Percentiles rank a stretch among this genome's conserved stretches.
Evolutionary conservation across 2,797 vertebrate genomes (phyloP).

Genomic region (Bryconaethiops microstoma): DNA sequence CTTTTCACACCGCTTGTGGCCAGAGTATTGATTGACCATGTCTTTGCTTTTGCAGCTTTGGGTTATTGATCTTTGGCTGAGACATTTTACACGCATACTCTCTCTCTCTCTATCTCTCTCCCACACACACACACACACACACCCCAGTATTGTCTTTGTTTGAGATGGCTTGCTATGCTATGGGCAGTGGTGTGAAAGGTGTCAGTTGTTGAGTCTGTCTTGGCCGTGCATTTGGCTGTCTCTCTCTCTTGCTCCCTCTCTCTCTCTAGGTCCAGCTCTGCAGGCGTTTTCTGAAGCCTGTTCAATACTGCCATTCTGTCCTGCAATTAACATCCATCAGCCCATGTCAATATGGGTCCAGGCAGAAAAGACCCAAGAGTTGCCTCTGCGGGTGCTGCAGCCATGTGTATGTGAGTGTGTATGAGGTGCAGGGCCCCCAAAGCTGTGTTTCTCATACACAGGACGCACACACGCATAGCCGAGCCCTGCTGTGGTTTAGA

Average conservation of each 20-base stretch:
- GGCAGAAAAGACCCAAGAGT: constrained; percentile 77
- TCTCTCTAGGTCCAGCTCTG: constrained; percentile 66
- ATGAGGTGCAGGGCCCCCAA: constrained; percentile 34
- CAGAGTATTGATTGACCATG: constrained; percentile 80
- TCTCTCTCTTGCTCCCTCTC: constrained; percentile 31
- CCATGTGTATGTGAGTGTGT: constrained; percentile 37
- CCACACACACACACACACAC: constrained; percentile 46
- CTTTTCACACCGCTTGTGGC: constrained; percentile 69
- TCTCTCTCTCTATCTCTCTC: constrained; percentile 29
- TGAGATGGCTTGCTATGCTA: constrained; percentile 54
- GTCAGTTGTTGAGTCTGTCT: constrained; percentile 61
- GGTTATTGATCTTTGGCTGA: constrained; percentile 78
- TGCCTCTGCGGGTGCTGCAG: constrained; percentile 67
- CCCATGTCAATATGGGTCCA: constrained; percentile 76
- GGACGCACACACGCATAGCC: not conserved
- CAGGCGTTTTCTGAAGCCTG: constrained; percentile 73
- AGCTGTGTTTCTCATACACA: constrained; percentile 27
- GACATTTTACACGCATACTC: constrained; percentile 43
- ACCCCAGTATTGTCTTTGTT: constrained; percentile 56
- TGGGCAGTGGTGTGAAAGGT: constrained; percentile 56
- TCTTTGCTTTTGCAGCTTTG: constrained; percentile 81
- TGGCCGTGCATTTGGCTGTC: constrained; percentile 57
- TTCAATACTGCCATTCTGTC: constrained; percentile 82
- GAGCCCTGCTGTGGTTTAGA: not conserved
- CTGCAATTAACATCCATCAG: constrained; percentile 85